phyloP scores from a whole-genome alignment of 2,113 vertebrate species.

The Dicerorhinus sumatrensis region DNA sequence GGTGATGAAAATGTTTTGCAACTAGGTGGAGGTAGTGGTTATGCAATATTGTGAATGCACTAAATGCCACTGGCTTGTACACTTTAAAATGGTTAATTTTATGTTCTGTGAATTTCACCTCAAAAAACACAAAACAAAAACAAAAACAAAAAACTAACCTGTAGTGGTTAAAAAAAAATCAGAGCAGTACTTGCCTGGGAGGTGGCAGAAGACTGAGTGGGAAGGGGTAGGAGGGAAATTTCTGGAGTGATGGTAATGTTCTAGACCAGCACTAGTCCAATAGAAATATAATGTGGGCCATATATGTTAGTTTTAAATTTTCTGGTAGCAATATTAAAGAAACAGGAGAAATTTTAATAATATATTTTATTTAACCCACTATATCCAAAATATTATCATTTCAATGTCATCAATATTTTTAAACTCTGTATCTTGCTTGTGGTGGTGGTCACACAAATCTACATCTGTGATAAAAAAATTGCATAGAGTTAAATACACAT shows the following conservation, averaged over 20 bases:
- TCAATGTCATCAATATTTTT: neutral
- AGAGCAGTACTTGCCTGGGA: neutral
- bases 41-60: neutral
- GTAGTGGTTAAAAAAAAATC: neutral
- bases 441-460: neutral
- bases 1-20: neutral
- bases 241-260: neutral
- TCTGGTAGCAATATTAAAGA: neutral
- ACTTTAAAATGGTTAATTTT: neutral
- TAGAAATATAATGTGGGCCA: neutral
- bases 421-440: neutral
- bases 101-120: neutral
- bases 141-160: too few species aligned
- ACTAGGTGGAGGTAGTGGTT: neutral
- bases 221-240: neutral
- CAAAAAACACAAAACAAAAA: neutral
- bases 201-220: rapidly evolving
- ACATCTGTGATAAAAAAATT: neutral
- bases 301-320: neutral
- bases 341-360: neutral
- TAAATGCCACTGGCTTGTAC: neutral
- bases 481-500: neutral
- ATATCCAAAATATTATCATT: neutral
- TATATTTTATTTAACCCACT: neutral
- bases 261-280: neutral